These are phyloP conservation scores for Pluvianellus socialis DNA, from an alignment of 2,113 vertebrate species.

Conservation along the genomic window DNA sequence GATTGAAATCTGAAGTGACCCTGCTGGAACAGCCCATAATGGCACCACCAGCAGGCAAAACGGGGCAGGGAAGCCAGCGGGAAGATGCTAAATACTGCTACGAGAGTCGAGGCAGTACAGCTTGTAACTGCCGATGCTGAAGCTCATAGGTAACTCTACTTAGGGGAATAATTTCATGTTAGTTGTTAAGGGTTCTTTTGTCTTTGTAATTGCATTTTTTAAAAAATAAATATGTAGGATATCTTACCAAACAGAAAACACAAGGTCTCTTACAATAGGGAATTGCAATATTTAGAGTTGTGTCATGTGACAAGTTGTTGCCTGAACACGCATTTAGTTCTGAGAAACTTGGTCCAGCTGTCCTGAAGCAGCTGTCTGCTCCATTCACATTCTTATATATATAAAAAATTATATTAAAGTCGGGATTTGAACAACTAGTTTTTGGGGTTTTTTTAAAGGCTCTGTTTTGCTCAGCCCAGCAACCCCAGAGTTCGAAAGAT, in stretches of 20 bases:
- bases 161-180: conserved; percentile 16
- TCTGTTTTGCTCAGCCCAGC: not conserved
- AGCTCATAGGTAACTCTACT: not conserved
- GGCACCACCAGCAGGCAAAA: not conserved
- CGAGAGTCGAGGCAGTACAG: not conserved
- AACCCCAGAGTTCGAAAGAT: conserved; percentile 26
- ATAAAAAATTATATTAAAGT: not conserved
- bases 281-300: not conserved
- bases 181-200: not conserved
- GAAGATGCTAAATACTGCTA: not conserved
- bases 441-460: not conserved
- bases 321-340: not conserved
- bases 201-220: not conserved
- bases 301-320: not conserved
- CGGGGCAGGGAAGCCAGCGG: not conserved
- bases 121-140: not conserved
- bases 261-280: not conserved
- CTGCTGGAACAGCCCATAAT: not conserved
- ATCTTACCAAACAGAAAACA: not conserved
- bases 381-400: not conserved
- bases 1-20: not conserved
- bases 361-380: not conserved
- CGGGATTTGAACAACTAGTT: not conserved
- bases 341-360: not conserved
- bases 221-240: not conserved